These are phyloP conservation scores for Clepsis dumicolana DNA, from an alignment of 2,888 invertebrate species.

Conservation along the genomic window DNA sequence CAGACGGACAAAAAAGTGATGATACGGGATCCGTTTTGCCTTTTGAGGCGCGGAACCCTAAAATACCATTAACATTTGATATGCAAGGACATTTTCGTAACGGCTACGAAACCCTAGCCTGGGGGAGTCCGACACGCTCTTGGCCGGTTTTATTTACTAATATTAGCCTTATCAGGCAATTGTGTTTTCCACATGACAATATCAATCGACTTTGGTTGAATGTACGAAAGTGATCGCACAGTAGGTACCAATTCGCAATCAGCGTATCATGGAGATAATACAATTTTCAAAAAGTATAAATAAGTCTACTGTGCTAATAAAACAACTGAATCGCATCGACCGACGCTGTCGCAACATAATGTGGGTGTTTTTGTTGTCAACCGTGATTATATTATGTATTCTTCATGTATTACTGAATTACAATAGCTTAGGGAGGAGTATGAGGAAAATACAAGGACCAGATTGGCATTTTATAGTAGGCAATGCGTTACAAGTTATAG, in stretches of 20 bases:
- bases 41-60: too few species aligned
- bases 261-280: not conserved
- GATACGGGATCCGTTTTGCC: too few species aligned
- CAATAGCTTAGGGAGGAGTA: conserved; percentile 26
- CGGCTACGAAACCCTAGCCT: too few species aligned
- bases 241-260: not conserved
- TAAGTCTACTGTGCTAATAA: not conserved
- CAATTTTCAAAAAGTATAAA: not conserved
- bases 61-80: too few species aligned
- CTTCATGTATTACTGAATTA: conserved; percentile 37
- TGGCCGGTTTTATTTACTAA: not conserved
- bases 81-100: too few species aligned
- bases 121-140: too few species aligned
- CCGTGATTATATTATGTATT: conserved; percentile 21
- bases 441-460: conserved; percentile 44
- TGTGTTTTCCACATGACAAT: not conserved
- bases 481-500: conserved; percentile 37
- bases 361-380: conserved; percentile 24
- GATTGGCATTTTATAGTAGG: conserved; percentile 40
- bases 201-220: not conserved
- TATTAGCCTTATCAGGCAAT: not conserved
- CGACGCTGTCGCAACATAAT: conserved; percentile 5
- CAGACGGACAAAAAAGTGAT: too few species aligned
- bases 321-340: not conserved
- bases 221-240: not conserved